Percentiles rank a stretch among this genome's conserved stretches.
These are phyloP conservation scores for Eilema depressum DNA, from an alignment of 2,888 invertebrate genomes.

Conservation along the genomic window DNA sequence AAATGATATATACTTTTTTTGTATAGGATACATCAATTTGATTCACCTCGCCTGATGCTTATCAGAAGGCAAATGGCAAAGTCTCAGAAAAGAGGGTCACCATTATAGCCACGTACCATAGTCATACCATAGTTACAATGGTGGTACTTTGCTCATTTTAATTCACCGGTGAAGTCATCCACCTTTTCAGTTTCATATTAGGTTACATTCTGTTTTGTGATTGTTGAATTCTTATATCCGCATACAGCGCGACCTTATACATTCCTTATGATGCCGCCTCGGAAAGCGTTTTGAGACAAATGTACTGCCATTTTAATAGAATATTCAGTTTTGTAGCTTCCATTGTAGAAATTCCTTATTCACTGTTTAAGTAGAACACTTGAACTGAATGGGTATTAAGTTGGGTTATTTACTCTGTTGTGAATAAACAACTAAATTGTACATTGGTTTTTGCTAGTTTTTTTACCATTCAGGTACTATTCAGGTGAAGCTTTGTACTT, in stretches of 20 bases:
- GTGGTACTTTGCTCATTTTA: background rate
- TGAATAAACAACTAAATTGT: background rate
- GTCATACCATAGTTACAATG: too few species aligned
- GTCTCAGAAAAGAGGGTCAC: too few species aligned
- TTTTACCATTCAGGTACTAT: too few species aligned
- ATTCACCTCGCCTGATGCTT: too few species aligned
- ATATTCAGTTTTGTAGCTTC: conserved; percentile 79
- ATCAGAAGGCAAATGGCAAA: too few species aligned
- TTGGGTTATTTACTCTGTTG: conserved; percentile 53
- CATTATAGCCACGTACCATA: too few species aligned
- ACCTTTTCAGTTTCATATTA: conserved; percentile 30
- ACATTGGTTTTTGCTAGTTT: too few species aligned
- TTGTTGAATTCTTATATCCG: conserved; percentile 63
- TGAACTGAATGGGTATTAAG: conserved; percentile 54
- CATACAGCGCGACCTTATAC: conserved; percentile 70
- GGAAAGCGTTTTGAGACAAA: conserved; percentile 78
- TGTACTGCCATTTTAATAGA: conserved; percentile 80
- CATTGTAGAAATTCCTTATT: conserved; percentile 79
- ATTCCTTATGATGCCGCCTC: conserved; percentile 76
- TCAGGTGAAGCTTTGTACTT: too few species aligned
- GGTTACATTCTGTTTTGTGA: conserved; percentile 23
- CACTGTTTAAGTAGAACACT: conserved; percentile 74
- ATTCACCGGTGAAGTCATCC: conserved; percentile 4
- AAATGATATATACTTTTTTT: background rate
- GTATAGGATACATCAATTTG: too few species aligned